phyloP scores from a whole-genome alignment of 92 coral and sea anemone genomes.

The Heliopora coerulea region DNA sequence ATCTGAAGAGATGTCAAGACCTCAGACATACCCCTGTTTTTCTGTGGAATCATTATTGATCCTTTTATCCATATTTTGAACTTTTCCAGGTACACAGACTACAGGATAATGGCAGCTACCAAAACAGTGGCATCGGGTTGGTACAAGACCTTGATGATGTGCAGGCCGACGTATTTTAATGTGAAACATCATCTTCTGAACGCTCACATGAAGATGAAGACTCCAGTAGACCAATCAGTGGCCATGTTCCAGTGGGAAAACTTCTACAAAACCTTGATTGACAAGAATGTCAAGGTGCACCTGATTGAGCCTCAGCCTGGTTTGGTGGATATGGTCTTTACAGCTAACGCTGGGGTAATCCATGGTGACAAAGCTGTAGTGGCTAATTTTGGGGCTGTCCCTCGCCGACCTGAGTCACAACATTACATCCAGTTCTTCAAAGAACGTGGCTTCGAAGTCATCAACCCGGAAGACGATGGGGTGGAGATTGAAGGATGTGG shows the following conservation, averaged over 20 bases:
- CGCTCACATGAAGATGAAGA: slow-evolving; percentile 25
- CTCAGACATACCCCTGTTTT: too few species aligned
- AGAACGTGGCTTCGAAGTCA: slow-evolving; percentile 37
- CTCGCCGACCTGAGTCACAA: slow-evolving; percentile 27
- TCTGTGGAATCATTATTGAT: too few species aligned
- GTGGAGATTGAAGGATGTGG: slow-evolving; percentile 32
- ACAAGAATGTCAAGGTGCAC: slow-evolving; percentile 19
- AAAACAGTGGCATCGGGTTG: not conserved
- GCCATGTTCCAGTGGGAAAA: slow-evolving; percentile 27
- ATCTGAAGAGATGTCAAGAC: too few species aligned
- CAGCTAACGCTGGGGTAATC: slow-evolving; percentile 24
- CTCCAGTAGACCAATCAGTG: not conserved
- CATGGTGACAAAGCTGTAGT: slow-evolving; percentile 28
- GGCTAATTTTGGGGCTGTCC: slow-evolving; percentile 23
- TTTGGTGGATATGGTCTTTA: slow-evolving; percentile 29
- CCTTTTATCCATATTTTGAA: too few species aligned
- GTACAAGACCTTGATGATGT: slow-evolving; percentile 37
- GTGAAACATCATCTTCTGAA: slow-evolving; percentile 16
- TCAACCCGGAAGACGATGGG: slow-evolving; percentile 29
- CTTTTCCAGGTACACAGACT: too few species aligned
- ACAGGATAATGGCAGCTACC: slow-evolving; percentile 1
- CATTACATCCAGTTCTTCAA: slow-evolving; percentile 14
- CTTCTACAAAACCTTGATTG: slow-evolving; percentile 8
- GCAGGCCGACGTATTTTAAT: slow-evolving; percentile 14
- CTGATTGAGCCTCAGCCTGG: slow-evolving; percentile 18